Evolutionary conservation across 2,888 invertebrate species (phyloP), one percentile per base, ranked within the genome.

Genomic region (Dorcus parallelipipedus): DNA sequence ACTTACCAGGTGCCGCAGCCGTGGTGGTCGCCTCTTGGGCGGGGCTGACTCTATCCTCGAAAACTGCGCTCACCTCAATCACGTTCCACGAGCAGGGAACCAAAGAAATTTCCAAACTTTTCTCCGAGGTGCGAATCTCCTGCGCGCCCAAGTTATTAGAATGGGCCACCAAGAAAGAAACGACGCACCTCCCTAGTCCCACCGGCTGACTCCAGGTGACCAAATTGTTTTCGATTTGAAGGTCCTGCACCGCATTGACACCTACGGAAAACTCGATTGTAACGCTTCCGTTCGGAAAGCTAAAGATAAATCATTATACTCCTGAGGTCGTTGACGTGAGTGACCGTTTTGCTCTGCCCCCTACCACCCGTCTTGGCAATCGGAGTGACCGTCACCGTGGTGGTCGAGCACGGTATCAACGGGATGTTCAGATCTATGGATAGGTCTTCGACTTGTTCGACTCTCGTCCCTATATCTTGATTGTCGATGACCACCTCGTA

Each of bases 401-500:
- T 49, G 40, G 49, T 43, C 6, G 58, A 54, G 39, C 58, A 58
- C 4, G 58, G 51, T 14, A 58, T 49, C 20, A 58, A 14, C 39
- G 49, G 48, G 9, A 54, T 50, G n/a, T 7, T 49, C 51, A 10
- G 54, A 54, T 39, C 41, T 38, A 39, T 50, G 23, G 23, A 45
- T 7, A 58, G 47, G 6, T 33, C 26, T 7, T 33, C 26, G 3
- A 33, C 7, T 33, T 33, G 3, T 33, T 33, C 26, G 6, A 33
- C 26, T 4, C 26, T 33, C 2, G n/a, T 50, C 9, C 58, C 58
- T 40, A 54, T 20, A 9, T 49, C 47, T 23, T 47, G 40, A 45
- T 59, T 56, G 38, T 52, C 52, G 52, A 55, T 56, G 39, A 39
- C 52, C 5, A 55, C 59, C 9, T 60, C 49, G 26, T 54, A 60